Evolutionary conservation across 1,140 invertebrate genomes (phyloP), one percentile per base, ranked within the genome.

Genomic region (Hycleus cichorii): DNA sequence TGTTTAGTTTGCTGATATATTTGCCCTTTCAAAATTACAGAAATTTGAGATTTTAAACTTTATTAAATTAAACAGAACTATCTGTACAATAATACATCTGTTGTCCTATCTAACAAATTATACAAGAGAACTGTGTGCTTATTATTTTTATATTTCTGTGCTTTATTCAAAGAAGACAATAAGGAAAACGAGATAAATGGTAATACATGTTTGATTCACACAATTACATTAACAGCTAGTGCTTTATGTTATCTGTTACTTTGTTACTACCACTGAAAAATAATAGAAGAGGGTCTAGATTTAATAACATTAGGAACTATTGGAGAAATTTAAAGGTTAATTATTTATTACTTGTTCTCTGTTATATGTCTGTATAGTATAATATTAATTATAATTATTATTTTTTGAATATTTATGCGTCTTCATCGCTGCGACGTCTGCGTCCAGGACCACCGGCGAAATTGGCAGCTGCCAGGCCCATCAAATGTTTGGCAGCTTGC

Each of bases 401-500:
- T 38, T 26, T 55, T 48, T 6, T 53, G 43, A 47, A 38, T 39
- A 55, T 55, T 62, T 61, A 64, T 55, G 62, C 66, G 18, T 74
- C 71, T 55, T 74, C 76, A 58, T 79, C 80, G 45, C 82, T 83
- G 47, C 89, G 84, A 66, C 88, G 83, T 83, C 87, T 89, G 74
- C 90, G 83, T 55, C 90, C 90, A 3, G 90, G 90, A 6, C 90
- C 90, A 5, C 85, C 86, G n/a, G 90, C 88, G 74, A 84, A 92
- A 74, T 89, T 90, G 61, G 90, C 90, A 1, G 89, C 88, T 44
- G 89, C 86, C 43, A 92, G 71, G 1, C 90, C 91, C 87, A 95
- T 91, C 64, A 93, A 78, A 72, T 93, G 90, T 74, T 93, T 93
- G 65, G 90, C 91, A 44, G 91, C 87, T 67, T 93, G 85, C 25